These are phyloP conservation scores for Invenusta paracnida DNA, from an alignment of 2,888 invertebrate genomes.

Conservation along the genomic window DNA sequence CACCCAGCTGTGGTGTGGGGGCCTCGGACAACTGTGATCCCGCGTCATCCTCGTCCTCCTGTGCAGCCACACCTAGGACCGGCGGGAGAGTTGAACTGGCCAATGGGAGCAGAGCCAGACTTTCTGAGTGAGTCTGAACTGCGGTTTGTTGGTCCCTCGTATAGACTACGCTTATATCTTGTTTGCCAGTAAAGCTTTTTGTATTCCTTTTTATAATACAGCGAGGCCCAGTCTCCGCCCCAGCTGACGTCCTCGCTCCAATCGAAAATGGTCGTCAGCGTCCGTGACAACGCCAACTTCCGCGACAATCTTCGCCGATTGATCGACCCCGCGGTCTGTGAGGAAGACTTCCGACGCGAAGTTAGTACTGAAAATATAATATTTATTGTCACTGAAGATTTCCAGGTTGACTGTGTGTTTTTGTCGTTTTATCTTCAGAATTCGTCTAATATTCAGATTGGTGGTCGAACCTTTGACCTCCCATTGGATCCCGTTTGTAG, in stretches of 20 bases:
- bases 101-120: neutral
- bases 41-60: neutral
- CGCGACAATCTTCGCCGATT: conserved; percentile 4
- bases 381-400: no score
- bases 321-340: conserved; percentile 8
- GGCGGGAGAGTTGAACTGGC: neutral
- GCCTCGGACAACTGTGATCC: neutral
- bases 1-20: neutral
- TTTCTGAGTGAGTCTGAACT: neutral
- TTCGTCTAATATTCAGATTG: neutral
- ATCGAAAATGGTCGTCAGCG: neutral
- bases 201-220: no score
- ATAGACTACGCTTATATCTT: no score
- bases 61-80: no score
- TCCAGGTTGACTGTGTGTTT: no score
- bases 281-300: neutral
- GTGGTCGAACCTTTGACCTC: conserved; percentile 6
- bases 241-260: neutral
- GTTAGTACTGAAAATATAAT: neutral
- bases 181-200: no score
- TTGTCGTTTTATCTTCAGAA: neutral
- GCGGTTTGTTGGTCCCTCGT: no score
- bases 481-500: neutral
- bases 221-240: neutral
- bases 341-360: conserved; percentile 11